phyloP scores from a whole-genome alignment of 1,140 invertebrate species.

The Sipha flava region DNA sequence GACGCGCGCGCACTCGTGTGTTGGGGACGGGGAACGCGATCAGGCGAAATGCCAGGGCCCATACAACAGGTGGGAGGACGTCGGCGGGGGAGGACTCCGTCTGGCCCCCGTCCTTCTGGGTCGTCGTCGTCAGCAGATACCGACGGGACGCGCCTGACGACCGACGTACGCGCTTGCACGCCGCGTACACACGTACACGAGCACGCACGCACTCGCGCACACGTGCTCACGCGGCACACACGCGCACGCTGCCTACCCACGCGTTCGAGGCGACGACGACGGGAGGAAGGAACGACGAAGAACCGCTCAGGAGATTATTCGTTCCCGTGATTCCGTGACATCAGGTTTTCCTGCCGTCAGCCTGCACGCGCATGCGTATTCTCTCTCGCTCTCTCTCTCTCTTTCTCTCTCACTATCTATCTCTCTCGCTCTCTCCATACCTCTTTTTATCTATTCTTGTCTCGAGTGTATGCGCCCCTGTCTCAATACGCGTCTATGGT shows the following conservation, averaged over 20 bases:
- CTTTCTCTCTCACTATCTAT: no score
- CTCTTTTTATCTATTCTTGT: no score
- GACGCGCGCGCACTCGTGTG: background rate
- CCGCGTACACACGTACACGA: background rate
- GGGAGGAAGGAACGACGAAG: no score
- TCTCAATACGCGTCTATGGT: background rate
- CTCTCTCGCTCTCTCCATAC: no score
- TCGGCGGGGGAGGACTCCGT: background rate
- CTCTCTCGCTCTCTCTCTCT: no score
- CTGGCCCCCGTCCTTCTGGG: background rate
- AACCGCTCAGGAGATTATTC: no score
- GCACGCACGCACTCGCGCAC: background rate
- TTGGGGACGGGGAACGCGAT: background rate
- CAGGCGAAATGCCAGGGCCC: background rate
- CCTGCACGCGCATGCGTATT: no score
- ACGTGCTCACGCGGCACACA: no score
- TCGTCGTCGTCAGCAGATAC: slow-evolving; percentile 4
- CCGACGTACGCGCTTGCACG: background rate
- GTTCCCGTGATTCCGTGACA: no score
- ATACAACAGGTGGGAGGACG: background rate
- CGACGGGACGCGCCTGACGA: background rate
- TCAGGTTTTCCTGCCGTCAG: no score
- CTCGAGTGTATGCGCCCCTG: background rate
- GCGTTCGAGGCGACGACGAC: no score
- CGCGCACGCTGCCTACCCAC: no score